phyloP scores from a whole-genome alignment of 2,888 invertebrate genomes.

The Clusia tigrina region DNA sequence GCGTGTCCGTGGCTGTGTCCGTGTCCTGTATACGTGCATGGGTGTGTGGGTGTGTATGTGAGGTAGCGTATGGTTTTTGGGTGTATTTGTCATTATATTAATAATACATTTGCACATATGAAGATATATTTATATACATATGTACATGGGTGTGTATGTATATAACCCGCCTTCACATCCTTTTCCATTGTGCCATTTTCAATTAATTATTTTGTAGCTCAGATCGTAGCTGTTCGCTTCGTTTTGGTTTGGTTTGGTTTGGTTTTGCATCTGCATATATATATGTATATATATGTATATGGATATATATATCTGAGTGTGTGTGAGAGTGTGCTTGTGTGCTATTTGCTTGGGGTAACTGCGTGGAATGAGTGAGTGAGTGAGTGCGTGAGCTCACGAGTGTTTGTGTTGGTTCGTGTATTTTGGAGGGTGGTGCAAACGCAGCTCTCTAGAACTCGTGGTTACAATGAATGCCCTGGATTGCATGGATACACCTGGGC shows the following conservation, averaged over 20 bases:
- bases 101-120: background rate
- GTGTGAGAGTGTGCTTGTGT: background rate
- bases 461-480: conserved; percentile 11
- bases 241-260: background rate
- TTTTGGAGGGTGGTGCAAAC: background rate
- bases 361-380: background rate
- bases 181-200: conserved; percentile 20
- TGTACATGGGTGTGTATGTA: background rate
- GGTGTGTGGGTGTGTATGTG: too few relatives aligned
- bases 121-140: background rate
- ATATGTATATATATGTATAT: too few relatives aligned
- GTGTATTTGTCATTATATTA: background rate
- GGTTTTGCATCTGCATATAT: too few relatives aligned
- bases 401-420: conserved; percentile 4
- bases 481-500: conserved; percentile 5
- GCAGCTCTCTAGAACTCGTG: background rate
- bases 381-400: background rate
- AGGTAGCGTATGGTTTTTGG: too few relatives aligned
- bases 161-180: too few relatives aligned
- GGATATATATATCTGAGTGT: too few relatives aligned
- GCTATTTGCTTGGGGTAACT: background rate
- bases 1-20: background rate
- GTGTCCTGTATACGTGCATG: background rate
- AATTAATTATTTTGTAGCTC: conserved; percentile 20
- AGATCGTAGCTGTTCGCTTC: background rate